Percentiles rank a stretch among this genome's conserved stretches.
These are phyloP conservation scores for Drosophila ananassae DNA, from an alignment of 1,140 invertebrate species.

Conservation along the genomic window DNA sequence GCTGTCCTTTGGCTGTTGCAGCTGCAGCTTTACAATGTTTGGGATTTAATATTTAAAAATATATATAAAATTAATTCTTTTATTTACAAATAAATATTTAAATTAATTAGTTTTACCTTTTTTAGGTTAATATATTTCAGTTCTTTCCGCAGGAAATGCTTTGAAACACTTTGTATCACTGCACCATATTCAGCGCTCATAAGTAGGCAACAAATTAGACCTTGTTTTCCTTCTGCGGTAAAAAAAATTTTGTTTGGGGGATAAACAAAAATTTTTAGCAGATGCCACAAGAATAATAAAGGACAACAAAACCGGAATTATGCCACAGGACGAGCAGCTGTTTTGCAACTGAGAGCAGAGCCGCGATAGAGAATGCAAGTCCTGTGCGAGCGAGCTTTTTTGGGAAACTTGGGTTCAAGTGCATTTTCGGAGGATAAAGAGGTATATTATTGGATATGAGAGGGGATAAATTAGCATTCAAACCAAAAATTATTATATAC, in stretches of 20 bases:
- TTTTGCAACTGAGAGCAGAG: constrained; percentile 31
- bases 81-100: neutral
- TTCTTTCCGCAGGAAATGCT: neutral
- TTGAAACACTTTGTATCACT: constrained; percentile 10
- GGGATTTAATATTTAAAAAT: constrained; percentile 13
- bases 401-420: constrained; percentile 20
- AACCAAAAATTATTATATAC: neutral
- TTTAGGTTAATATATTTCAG: neutral
- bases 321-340: constrained; percentile 58
- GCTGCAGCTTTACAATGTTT: constrained; percentile 42
- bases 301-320: constrained; percentile 50
- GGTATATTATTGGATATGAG: constrained; percentile 3
- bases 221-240: neutral
- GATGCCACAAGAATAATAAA: constrained; percentile 39
- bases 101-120: neutral
- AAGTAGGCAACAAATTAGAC: constrained; percentile 30
- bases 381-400: constrained; percentile 46
- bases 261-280: constrained; percentile 26
- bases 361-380: constrained; percentile 23
- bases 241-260: constrained; percentile 5
- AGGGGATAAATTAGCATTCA: neutral
- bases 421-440: constrained; percentile 1
- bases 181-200: constrained; percentile 7
- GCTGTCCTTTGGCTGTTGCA: constrained; percentile 14
- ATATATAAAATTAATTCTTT: neutral